Evolutionary conservation across 2,888 invertebrate genomes (phyloP), one percentile per base, ranked within the genome.

Genomic region (Priocnemis perturbator): DNA sequence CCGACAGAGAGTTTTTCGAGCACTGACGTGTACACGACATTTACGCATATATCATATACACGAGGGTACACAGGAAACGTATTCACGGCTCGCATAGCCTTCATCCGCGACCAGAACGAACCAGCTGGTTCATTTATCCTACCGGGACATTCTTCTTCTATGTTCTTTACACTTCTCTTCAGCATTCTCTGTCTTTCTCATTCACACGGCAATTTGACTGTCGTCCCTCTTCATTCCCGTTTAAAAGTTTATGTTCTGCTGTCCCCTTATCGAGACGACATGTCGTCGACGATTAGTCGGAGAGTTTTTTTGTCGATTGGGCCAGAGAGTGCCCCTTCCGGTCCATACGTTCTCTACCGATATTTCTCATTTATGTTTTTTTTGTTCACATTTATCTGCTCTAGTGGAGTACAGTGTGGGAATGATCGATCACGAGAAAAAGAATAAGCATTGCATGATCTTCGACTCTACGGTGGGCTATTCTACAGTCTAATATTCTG

Each of bases 41-140:
- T 37, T 37, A 37, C 37, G 11, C 37, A 37, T 37, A 37, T 37
- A 37, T 37, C 37, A 37, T 37, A 37, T 11, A 37, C 14, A 37
- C 37, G 37, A 37, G 37, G 37, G 7, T 37, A 37, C 37, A 37
- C 37, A 37, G 37, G 37, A 37, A 37, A 72, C 64, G 81, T 76
- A 82, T 82, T 82, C 79, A 80, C 58, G 50, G 71, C 66, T 68
- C 76, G 75, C 72, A 53, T 75, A 73, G 69, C 74, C 76, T 76
- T 80, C 82, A 60, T 66, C 73, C 73, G 69, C 71, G 77, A 77
- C 74, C 48, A 59, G 58, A 61, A 64, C 68, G 60, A 64, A 60
- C 71, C 82, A 81, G 81, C 82, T 80, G 82, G 67, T 82, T 76
- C 81, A 78, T 81, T 81, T 78, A 79, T 81, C 81, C 76, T 74